Conservation (phyloP, 2,113 vertebrate species). For the Apaloderma vittatum region DNA sequence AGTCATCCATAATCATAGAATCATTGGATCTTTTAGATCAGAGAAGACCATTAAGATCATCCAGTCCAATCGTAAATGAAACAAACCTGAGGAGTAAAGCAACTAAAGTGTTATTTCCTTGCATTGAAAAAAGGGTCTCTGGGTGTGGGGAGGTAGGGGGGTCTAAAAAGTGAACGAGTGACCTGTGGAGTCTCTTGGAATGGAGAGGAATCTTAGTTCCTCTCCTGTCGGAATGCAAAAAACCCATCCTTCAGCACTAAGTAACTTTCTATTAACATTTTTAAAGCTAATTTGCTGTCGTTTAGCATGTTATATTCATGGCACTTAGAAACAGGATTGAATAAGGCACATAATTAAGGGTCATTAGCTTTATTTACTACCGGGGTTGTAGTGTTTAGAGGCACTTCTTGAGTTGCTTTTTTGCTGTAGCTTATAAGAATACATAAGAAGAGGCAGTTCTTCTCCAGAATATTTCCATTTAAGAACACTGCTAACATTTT, state of each 20-base stretch:
- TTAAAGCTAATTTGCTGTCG: slow-evolving; percentile 36
- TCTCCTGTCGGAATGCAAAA: neutral
- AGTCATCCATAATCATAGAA: neutral
- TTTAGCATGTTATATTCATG: slow-evolving; percentile 16
- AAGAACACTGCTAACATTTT: neutral
- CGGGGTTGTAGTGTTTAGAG: neutral
- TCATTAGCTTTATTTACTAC: slow-evolving; percentile 40
- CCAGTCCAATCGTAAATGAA: neutral
- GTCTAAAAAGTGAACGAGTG: neutral
- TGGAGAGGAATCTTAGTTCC: neutral
- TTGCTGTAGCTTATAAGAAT: neutral
- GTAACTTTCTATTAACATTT: neutral
- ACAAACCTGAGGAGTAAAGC: neutral
- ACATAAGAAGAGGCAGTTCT: neutral
- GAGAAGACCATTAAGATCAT: neutral
- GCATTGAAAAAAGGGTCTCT: neutral
- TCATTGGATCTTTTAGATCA: neutral
- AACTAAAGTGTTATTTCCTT: neutral
- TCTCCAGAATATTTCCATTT: neutral
- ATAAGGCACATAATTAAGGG: slow-evolving; percentile 14
- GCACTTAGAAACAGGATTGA: neutral
- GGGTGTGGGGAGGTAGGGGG: neutral
- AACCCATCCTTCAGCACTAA: neutral
- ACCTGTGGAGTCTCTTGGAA: neutral
- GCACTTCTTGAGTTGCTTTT: neutral